phyloP scores from a whole-genome alignment of 2,888 invertebrate genomes.

The Sturmia bella region DNA sequence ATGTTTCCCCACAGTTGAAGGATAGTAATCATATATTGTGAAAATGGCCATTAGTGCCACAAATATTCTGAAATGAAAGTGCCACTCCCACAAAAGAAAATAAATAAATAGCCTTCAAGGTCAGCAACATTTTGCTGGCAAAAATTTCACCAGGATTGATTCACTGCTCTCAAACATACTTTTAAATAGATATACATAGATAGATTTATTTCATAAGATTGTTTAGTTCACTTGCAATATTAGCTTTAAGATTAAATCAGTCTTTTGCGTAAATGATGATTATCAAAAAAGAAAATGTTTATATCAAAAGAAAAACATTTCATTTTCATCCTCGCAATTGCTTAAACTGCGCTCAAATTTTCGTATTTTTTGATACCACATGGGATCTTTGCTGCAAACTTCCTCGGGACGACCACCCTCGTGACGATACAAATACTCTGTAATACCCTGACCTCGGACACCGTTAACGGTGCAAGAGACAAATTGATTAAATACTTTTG shows the following conservation, averaged over 20 bases:
- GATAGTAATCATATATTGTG: too few relatives aligned
- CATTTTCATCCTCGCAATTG: constrained; percentile 70
- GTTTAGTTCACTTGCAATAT: too few relatives aligned
- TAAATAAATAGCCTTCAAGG: too few relatives aligned
- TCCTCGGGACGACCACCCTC: constrained; percentile 83
- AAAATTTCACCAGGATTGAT: too few relatives aligned
- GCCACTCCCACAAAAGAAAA: too few relatives aligned
- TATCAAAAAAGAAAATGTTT: background rate
- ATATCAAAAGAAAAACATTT: constrained; percentile 67
- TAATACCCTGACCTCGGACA: constrained; percentile 86
- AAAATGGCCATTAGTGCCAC: too few relatives aligned
- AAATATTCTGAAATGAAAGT: too few relatives aligned
- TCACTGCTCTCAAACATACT: too few relatives aligned
- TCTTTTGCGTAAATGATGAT: background rate
- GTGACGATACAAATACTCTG: constrained; percentile 88
- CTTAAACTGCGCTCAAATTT: constrained; percentile 74
- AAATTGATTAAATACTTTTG: constrained; percentile 86
- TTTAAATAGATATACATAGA: too few relatives aligned
- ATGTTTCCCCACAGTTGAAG: too few relatives aligned
- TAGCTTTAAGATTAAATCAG: background rate
- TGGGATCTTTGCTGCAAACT: constrained; percentile 82
- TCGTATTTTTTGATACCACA: constrained; percentile 84
- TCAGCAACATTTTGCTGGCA: too few relatives aligned
- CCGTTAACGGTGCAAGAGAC: constrained; percentile 83
- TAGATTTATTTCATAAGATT: too few relatives aligned